These are phyloP conservation scores for Bubo scandiacus DNA, from an alignment of 2,113 vertebrate species.

Conservation along the genomic window DNA sequence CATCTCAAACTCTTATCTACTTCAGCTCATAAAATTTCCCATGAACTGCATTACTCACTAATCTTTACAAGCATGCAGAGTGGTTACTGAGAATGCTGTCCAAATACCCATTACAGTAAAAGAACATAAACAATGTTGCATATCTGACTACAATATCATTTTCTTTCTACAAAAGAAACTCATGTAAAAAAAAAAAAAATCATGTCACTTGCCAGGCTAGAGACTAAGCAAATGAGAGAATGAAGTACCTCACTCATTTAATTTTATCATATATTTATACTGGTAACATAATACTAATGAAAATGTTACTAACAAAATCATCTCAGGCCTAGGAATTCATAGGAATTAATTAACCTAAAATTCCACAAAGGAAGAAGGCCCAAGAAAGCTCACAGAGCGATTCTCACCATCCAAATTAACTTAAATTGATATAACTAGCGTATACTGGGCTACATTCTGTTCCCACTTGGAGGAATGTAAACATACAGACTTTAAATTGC, in stretches of 20 bases:
- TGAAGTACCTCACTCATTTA: not conserved
- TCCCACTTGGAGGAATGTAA: not conserved
- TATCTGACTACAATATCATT: slow-evolving; percentile 33
- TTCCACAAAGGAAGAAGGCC: not conserved
- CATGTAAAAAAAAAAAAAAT: not conserved
- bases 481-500: not conserved
- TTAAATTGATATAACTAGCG: not conserved
- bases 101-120: slow-evolving; percentile 55
- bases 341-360: not conserved
- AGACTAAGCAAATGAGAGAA: slow-evolving; percentile 5
- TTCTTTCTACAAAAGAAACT: slow-evolving; percentile 35
- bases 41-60: slow-evolving; percentile 63
- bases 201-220: not conserved
- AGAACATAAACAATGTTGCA: slow-evolving; percentile 55
- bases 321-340: not conserved
- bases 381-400: not conserved
- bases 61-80: slow-evolving; percentile 55
- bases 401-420: not conserved
- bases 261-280: not conserved
- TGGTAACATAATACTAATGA: not conserved
- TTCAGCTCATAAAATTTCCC: slow-evolving; percentile 64
- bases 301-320: not conserved
- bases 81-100: slow-evolving; percentile 40
- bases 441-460: not conserved
- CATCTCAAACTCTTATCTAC: slow-evolving; percentile 55